Evolutionary conservation across 2,888 invertebrate species (phyloP), one percentile per base, ranked within the genome.

Genomic region (Chrysotoxum bicinctum): DNA sequence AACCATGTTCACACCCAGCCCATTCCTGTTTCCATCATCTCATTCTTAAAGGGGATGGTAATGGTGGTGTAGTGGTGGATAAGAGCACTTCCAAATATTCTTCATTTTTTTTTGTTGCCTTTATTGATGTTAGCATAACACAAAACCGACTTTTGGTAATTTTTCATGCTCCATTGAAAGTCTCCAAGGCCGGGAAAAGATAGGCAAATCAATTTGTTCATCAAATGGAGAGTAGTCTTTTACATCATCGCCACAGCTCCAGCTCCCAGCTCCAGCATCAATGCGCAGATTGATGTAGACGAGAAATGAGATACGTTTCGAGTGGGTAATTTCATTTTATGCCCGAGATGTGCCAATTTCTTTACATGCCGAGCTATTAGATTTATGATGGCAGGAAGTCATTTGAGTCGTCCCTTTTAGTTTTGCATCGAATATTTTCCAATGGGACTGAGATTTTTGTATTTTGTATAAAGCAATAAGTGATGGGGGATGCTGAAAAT

Each of bases 201-300:
- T 85, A 81, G 85, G 85, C 85, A 85, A 85, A 85, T 85, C 85
- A 85, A 85, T 85, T 85, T 85, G 85, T 77, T 81, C 80, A 75
- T 81, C 80, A 80, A 76, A 73, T 62, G 72, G 45, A 77, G 73
- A 73, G 76, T 32, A 58, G 56, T 68, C 73, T 62, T 60, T 60
- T 58, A 80, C 76, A 81, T 80, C 64, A 81, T 80, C 64, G 30
- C 69, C 52, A 50, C 21, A 19, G 35, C 35, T 16, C 5, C 6
- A 5, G 1, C 19, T 26, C 2, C 12, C 21, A 48, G 14, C 45
- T 12, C 9, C 32, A 32, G 45, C 45, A 68, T 62, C 80, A 75
- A 76, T 68, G 72, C 54, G 60, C 80, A 62, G 75, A 76, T 58
- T 50, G 68, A 80, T 76, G 79, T 64, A 62, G 62, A 81, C 80